These are phyloP conservation scores for Enteromius viviparus DNA, from an alignment of 2,797 vertebrate species.

Conservation along the genomic window DNA sequence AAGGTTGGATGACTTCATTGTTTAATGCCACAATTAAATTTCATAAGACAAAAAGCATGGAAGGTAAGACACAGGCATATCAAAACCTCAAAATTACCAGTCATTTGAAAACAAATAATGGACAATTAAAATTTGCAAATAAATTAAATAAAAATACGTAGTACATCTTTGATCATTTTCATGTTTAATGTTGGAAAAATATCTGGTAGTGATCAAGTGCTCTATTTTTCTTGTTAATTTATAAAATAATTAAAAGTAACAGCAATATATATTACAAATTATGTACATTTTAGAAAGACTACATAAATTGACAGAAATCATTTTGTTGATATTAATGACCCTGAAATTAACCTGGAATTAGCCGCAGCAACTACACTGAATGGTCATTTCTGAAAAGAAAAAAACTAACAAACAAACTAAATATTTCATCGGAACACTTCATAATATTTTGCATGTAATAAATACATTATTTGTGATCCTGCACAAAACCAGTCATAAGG, in stretches of 20 bases:
- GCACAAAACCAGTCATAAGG: too few species aligned
- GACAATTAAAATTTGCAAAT: neutral
- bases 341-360: slow-evolving; percentile 49
- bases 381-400: slow-evolving; percentile 29
- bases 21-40: neutral
- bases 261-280: slow-evolving; percentile 80
- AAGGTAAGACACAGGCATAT: neutral
- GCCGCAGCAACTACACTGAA: slow-evolving; percentile 34
- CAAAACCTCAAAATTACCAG: neutral
- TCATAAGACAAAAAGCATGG: neutral
- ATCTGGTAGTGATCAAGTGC: slow-evolving; percentile 32
- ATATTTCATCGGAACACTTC: slow-evolving; percentile 9
- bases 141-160: neutral
- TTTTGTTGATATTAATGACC: slow-evolving; percentile 18
- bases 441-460: neutral
- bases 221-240: slow-evolving; percentile 31
- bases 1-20: neutral
- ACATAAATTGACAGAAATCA: slow-evolving; percentile 45
- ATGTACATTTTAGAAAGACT: slow-evolving; percentile 51
- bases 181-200: slow-evolving; percentile 20
- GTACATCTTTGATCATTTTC: neutral
- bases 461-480: neutral
- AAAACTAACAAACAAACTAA: neutral
- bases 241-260: slow-evolving; percentile 78
- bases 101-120: neutral